These are phyloP conservation scores for Corapipo altera DNA, from an alignment of 2,113 vertebrate species.

Conservation along the genomic window DNA sequence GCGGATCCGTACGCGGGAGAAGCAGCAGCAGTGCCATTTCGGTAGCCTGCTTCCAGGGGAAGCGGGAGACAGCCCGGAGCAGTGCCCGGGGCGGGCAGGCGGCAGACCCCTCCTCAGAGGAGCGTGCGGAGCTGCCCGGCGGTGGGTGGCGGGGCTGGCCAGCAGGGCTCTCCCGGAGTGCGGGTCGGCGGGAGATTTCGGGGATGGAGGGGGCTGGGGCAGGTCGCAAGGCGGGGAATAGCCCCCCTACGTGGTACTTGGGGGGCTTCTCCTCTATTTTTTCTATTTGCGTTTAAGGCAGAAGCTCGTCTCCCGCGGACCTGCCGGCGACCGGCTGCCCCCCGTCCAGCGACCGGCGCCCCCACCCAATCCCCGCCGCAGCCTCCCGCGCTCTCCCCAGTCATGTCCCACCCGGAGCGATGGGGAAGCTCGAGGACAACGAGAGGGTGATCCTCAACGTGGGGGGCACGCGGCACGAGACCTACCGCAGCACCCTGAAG, in stretches of 20 bases:
- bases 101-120: not conserved
- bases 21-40: constrained; percentile 23
- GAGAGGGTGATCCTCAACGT: constrained; percentile 99
- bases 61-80: not conserved
- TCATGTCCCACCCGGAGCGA: constrained; percentile 94
- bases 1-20: not conserved
- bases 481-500: constrained; percentile 92
- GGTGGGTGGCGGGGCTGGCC: not conserved
- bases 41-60: not conserved
- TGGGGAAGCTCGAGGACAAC: constrained; percentile 97
- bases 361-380: not conserved
- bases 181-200: not conserved
- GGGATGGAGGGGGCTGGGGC: not conserved
- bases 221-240: not conserved
- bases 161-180: not conserved
- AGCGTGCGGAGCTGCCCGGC: not conserved
- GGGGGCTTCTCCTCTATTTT: not conserved
- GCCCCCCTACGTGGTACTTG: not conserved
- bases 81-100: not conserved
- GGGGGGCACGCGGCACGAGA: constrained; percentile 94
- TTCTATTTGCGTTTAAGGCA: constrained; percentile 20
- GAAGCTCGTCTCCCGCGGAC: not conserved
- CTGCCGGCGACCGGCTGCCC: not conserved
- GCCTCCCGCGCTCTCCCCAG: constrained; percentile 55
- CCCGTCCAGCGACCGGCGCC: not conserved